Base-by-base conservation (phyloP, 2,888 invertebrate species). In the Cantharis rufa region DNA sequence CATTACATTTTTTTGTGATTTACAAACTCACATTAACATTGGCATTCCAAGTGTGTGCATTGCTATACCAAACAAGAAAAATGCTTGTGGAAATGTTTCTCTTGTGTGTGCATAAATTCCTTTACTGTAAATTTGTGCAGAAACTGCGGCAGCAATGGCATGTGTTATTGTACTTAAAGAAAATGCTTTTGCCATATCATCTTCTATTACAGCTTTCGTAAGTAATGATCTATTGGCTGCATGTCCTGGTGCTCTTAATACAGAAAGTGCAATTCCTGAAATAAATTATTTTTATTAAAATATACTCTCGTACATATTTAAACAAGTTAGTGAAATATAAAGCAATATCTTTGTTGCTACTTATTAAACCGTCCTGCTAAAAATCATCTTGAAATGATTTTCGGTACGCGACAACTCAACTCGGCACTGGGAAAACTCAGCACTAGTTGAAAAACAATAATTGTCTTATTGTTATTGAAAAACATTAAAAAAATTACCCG, bases 111-210 rank as follows among this genome's bases (percentile, higher is more conserved):
- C 87, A 82, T 91, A 92, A 80, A 92, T 89, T 75, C 88, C 89
- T 75, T 79, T 80, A 82, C 90, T 90, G 86, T 91, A 91, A 73
- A 91, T 86, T 0, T 91, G 91, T 2, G 90, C 90, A 83, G 91
- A 90, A 71, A 91, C 87, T 69, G 91, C 89, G 1, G 91, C 90
- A 10, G 90, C 90, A 79, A 91, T 82, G 2, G 91, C 91, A 84
- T 91, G 91, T 16, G 90, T 90, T 86, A 92, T 90, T 80, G 91
- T 91, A 83, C 91, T 91, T 84, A 92, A 88, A 85, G 91, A 91
- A 74, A 87, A 86, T 3, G 87, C 85, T 82, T 87, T 88, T 15
- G 87, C 87, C 69, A 87, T 79, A 81, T 88, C 87, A 69, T 87
- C 83, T 71, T 84, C 81, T 2, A 86, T 83, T 7, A 88, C 87